These are phyloP conservation scores for Talpa occidentalis DNA, from an alignment of 2,113 vertebrate genomes.

Conservation along the genomic window DNA sequence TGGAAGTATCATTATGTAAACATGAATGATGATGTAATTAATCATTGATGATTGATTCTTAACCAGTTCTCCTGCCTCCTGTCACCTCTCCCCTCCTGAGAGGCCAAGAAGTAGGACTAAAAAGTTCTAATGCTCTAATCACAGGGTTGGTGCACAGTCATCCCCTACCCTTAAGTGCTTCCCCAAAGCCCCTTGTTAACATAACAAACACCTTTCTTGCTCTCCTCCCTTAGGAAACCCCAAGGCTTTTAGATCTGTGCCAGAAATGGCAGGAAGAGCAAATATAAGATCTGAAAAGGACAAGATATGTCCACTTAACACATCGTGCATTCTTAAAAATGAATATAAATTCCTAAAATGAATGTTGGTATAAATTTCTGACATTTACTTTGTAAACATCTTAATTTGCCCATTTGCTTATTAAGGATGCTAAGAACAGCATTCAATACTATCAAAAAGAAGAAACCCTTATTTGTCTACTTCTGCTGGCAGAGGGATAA, in stretches of 20 bases:
- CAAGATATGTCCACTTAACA: not conserved
- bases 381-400: slow-evolving; percentile 24
- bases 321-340: not conserved
- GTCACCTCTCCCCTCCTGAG: not conserved
- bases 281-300: not conserved
- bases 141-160: not conserved
- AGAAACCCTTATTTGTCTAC: not conserved
- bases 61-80: not conserved
- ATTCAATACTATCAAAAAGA: not conserved
- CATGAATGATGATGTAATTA: not conserved
- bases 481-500: not conserved
- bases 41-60: not conserved
- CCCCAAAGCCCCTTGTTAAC: not conserved
- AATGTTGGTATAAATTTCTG: not conserved
- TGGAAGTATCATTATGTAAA: not conserved
- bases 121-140: not conserved
- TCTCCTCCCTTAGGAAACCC: not conserved
- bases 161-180: not conserved
- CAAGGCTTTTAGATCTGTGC: not conserved
- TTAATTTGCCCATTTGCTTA: not conserved
- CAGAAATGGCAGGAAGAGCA: not conserved
- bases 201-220: not conserved
- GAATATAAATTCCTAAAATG: not conserved
- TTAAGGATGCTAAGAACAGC: not conserved
- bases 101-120: not conserved